Conservation (phyloP, 2,888 invertebrate species). For the Caenorhabditis imperialis region DNA sequence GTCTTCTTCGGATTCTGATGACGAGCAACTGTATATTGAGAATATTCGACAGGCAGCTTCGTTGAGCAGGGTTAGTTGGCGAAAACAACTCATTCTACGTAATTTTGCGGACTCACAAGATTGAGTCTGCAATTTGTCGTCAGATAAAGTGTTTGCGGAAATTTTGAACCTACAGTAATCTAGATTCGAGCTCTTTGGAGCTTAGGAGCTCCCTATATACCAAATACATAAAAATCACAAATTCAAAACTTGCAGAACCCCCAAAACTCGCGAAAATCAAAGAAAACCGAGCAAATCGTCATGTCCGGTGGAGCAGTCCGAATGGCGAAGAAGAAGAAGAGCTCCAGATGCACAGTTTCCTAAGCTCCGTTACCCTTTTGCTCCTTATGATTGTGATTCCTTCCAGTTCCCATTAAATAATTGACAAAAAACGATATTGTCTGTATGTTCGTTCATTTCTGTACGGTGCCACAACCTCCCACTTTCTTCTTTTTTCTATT, state of each 20-base stretch:
- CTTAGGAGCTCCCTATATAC: too few species aligned
- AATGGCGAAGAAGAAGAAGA: conserved; percentile 60
- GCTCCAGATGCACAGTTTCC: conserved; percentile 57
- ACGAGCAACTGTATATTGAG: conserved; percentile 60
- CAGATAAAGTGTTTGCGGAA: too few species aligned
- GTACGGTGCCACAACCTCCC: too few species aligned
- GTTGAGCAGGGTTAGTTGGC: conserved; percentile 50
- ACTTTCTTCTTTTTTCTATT: too few species aligned
- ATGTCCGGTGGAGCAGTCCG: conserved; percentile 50
- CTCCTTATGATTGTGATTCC: background rate
- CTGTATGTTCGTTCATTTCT: too few species aligned
- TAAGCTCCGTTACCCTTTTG: conserved; percentile 9
- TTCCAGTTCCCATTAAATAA: conserved; percentile 19
- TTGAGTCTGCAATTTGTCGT: too few species aligned
- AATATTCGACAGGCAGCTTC: conserved; percentile 60
- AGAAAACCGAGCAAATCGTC: conserved; percentile 29
- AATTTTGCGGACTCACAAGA: too few species aligned
- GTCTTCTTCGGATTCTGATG: conserved; percentile 57
- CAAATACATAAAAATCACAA: background rate
- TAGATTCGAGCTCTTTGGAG: too few species aligned
- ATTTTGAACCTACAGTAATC: too few species aligned
- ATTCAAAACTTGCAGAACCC: conserved; percentile 21
- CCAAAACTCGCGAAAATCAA: conserved; percentile 15
- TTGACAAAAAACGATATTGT: too few species aligned
- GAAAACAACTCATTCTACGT: too few species aligned